Percentiles rank a stretch among this genome's conserved stretches.
Evolutionary conservation across 1,140 invertebrate genomes (phyloP).

Genomic region (Penaeus vannamei): DNA sequence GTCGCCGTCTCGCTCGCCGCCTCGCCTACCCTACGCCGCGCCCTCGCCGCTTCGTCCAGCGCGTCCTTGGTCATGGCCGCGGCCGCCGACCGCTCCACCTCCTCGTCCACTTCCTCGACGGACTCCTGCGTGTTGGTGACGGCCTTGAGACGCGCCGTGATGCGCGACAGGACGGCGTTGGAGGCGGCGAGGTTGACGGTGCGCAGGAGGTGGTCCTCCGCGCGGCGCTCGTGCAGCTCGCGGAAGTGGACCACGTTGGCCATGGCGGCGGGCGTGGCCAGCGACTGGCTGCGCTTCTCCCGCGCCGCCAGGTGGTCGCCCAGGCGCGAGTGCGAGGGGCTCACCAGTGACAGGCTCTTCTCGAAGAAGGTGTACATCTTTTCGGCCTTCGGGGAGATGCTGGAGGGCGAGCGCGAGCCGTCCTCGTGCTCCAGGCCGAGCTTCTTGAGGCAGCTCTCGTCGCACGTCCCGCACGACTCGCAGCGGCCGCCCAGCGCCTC

Average conservation of each 20-base stretch:
- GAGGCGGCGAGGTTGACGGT: conserved; percentile 58
- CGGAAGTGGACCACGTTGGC: conserved; percentile 51
- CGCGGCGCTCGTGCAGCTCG: conserved; percentile 51
- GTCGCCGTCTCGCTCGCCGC: background rate
- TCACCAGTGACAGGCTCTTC: conserved; percentile 52
- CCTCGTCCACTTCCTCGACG: conserved; percentile 57
- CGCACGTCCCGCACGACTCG: conserved; percentile 49
- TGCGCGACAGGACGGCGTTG: conserved; percentile 55
- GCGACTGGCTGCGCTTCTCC: conserved; percentile 53
- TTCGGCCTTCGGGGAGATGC: conserved; percentile 57
- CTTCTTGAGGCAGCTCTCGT: conserved; percentile 53
- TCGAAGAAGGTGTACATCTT: conserved; percentile 62
- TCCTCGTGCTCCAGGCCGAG: conserved; percentile 58
- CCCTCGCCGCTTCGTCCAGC: background rate
- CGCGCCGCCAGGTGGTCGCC: conserved; percentile 37
- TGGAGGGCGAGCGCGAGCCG: conserved; percentile 58
- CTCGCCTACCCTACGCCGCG: background rate
- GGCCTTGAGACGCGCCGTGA: conserved; percentile 51
- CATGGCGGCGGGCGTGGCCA: conserved; percentile 51
- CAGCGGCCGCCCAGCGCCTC: conserved; percentile 53
- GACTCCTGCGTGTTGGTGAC: conserved; percentile 54
- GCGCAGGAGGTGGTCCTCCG: conserved; percentile 38
- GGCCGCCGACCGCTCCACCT: background rate
- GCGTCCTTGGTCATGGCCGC: conserved; percentile 23
- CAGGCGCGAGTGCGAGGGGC: conserved; percentile 44